phyloP scores from a whole-genome alignment of 2,888 invertebrate species.

The Meteorus cinctellus region DNA sequence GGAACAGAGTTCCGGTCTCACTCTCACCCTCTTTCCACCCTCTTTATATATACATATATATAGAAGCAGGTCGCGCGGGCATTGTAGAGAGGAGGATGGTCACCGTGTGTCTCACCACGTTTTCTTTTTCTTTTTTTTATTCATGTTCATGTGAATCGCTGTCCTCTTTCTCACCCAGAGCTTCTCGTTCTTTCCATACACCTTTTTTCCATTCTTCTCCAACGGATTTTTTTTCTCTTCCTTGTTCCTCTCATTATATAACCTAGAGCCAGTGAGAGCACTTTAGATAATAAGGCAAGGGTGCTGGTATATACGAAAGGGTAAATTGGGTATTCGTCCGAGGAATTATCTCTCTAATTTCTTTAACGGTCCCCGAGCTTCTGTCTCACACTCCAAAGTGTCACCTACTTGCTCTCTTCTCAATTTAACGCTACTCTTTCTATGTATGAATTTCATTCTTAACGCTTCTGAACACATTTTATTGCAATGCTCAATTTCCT shows the following conservation, averaged over 20 bases:
- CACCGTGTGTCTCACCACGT: slow-evolving; percentile 36
- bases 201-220: slow-evolving; percentile 41
- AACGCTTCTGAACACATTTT: too few species aligned
- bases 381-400: slow-evolving; percentile 34
- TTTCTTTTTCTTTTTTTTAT: slow-evolving; percentile 41
- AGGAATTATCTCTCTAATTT: slow-evolving; percentile 75
- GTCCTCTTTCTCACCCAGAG: slow-evolving; percentile 28
- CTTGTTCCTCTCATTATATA: slow-evolving; percentile 21
- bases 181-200: slow-evolving; percentile 47
- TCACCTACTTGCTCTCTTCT: slow-evolving; percentile 1
- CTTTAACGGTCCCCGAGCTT: slow-evolving; percentile 76
- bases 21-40: slow-evolving; percentile 39
- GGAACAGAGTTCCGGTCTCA: slow-evolving; percentile 48
- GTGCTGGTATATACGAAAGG: slow-evolving; percentile 65
- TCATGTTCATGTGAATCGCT: slow-evolving; percentile 26
- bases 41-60: background rate
- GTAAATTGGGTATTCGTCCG: slow-evolving; percentile 73
- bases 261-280: slow-evolving; percentile 63
- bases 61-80: slow-evolving; percentile 43
- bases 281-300: slow-evolving; percentile 73
- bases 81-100: slow-evolving; percentile 37
- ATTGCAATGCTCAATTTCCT: too few species aligned
- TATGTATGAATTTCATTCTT: background rate
- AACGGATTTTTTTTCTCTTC: slow-evolving; percentile 45
- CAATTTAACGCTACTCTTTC: background rate